Evolutionary conservation across 2,888 invertebrate genomes (phyloP).

Genomic region (Pseudococcus longispinus): DNA sequence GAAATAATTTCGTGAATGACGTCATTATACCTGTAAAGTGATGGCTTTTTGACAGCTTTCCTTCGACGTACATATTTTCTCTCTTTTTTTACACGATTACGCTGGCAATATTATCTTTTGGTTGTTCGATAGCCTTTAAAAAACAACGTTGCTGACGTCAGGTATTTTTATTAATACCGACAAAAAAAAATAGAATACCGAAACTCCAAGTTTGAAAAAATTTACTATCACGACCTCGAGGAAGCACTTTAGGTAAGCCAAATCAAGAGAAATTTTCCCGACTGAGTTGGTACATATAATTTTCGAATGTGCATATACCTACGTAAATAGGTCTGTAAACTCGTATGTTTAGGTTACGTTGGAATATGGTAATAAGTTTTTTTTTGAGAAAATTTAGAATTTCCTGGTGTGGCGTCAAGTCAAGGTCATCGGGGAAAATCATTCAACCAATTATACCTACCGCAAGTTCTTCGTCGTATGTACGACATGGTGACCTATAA

Average conservation of each 20-base stretch:
- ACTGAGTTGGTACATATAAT: background rate
- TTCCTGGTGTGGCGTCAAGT: background rate
- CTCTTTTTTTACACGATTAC: background rate
- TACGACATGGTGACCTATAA: slow-evolving; percentile 21
- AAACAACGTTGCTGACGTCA: slow-evolving; percentile 5
- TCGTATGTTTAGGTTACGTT: background rate
- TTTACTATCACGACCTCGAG: background rate
- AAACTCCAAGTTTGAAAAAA: background rate
- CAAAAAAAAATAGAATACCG: background rate
- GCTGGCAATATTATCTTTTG: background rate
- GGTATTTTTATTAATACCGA: background rate
- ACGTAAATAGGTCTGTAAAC: background rate
- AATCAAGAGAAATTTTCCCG: background rate
- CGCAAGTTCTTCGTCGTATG: background rate
- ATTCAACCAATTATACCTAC: slow-evolving; percentile 12
- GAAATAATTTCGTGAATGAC: background rate
- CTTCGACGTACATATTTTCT: background rate
- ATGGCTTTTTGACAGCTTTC: background rate
- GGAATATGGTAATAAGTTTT: background rate
- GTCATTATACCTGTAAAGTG: background rate
- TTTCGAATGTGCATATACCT: background rate
- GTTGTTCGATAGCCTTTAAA: background rate
- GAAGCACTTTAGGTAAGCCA: background rate
- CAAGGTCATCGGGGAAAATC: slow-evolving; percentile 19
- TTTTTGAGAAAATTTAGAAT: background rate